Percentiles rank a stretch among this genome's conserved stretches.
Evolutionary conservation across 2,888 invertebrate species (phyloP).

Genomic region (Epicampocera succincta): DNA sequence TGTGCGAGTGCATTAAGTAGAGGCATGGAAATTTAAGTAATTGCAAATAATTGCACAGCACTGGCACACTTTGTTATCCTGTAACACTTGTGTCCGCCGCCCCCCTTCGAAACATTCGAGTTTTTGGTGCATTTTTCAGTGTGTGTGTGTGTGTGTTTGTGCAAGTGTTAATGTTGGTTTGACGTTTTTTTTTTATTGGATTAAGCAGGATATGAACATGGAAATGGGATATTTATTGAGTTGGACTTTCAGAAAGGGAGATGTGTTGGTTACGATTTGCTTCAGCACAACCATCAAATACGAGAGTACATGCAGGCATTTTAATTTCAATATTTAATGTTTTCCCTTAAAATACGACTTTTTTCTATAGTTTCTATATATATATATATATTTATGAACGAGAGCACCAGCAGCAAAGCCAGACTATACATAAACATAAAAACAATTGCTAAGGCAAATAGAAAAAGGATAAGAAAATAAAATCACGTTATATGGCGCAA

Average conservation of each 20-base stretch:
- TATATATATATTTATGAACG: constrained; percentile 26
- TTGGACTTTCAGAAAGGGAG: constrained; percentile 26
- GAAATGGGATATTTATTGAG: constrained; percentile 66
- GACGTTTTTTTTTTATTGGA: constrained; percentile 30
- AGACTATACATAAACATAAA: neutral
- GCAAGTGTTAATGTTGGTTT: neutral
- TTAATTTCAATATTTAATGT: constrained; percentile 56
- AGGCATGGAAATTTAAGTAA: constrained; percentile 64
- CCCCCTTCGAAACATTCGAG: neutral
- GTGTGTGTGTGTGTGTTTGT: constrained; percentile 3
- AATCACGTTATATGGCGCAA: constrained; percentile 1
- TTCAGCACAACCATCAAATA: neutral
- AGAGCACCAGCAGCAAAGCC: neutral
- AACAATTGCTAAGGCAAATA: constrained; percentile 26
- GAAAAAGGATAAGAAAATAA: neutral
- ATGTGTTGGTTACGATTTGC: constrained; percentile 14
- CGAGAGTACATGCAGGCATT: constrained; percentile 43
- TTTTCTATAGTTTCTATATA: too few relatives aligned
- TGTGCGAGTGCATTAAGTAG: constrained; percentile 15
- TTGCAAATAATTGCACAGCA: constrained; percentile 65
- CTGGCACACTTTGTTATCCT: constrained; percentile 61
- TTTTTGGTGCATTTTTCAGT: neutral
- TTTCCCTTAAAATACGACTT: constrained; percentile 1
- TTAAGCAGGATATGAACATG: constrained; percentile 64
- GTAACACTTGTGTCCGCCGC: neutral